A percentile compares a stretch with the other conserved stretches of the same genome.
phyloP scores from a whole-genome alignment of 2,888 invertebrate species.

The Nemapogon koenigi region DNA sequence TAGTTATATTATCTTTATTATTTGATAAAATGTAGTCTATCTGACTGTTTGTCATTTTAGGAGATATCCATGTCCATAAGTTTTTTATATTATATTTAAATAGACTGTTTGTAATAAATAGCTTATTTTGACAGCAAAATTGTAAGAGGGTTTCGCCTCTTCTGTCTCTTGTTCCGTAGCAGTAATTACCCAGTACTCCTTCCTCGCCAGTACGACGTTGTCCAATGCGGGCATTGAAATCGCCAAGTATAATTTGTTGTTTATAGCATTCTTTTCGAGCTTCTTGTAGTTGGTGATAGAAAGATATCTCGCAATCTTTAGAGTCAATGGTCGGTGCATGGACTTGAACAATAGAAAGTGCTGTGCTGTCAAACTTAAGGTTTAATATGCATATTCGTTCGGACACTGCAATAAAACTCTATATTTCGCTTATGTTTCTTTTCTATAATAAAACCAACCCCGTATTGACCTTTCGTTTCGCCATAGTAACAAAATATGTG shows the following conservation, averaged over 20 bases:
- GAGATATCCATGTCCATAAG: constrained; percentile 12
- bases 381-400: constrained; percentile 11
- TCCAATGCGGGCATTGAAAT: constrained; percentile 12
- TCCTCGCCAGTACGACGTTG: constrained; percentile 10
- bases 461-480: constrained; percentile 13
- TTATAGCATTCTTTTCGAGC: background rate
- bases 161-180: constrained; percentile 17
- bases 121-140: constrained; percentile 14
- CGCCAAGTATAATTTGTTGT: constrained; percentile 9
- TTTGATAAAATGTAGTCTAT: constrained; percentile 13
- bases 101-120: constrained; percentile 13
- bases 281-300: constrained; percentile 11
- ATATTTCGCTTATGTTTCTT: constrained; percentile 10
- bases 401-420: constrained; percentile 10
- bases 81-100: constrained; percentile 16
- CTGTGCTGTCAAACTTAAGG: constrained; percentile 8
- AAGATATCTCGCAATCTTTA: constrained; percentile 9
- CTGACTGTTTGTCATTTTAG: constrained; percentile 13
- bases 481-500: constrained; percentile 12
- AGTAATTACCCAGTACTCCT: constrained; percentile 12
- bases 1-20: constrained; percentile 11
- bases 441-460: constrained; percentile 14
- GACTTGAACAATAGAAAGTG: constrained; percentile 10
- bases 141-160: constrained; percentile 15
- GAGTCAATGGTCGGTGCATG: constrained; percentile 11